Conservation (phyloP, 2,113 vertebrate species). For the Xyliphius kryptos region DNA sequence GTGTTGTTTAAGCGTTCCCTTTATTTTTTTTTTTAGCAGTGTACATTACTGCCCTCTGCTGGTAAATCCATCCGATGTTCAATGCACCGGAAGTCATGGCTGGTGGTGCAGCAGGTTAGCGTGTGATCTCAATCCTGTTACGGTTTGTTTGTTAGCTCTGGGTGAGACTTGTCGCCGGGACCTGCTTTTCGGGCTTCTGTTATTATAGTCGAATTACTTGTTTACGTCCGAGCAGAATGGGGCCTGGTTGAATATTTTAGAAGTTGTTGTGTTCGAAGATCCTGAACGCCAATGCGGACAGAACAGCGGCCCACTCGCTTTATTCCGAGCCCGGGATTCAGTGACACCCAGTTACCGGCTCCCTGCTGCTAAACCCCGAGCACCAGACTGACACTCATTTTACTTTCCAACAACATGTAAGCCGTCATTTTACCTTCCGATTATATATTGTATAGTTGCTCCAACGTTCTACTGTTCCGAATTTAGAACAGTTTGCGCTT, state of each 20-base stretch:
- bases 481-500: neutral
- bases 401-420: neutral
- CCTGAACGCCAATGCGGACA: slow-evolving; percentile 25
- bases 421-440: neutral
- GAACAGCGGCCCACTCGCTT: slow-evolving; percentile 52
- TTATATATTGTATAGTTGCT: no score
- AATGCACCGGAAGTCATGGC: slow-evolving; percentile 22
- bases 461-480: neutral
- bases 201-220: neutral
- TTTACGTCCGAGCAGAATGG: slow-evolving; percentile 45
- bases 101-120: slow-evolving; percentile 2
- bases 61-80: neutral
- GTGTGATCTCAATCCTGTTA: slow-evolving; percentile 32
- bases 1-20: no score
- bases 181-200: slow-evolving; percentile 9
- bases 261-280: slow-evolving; percentile 46
- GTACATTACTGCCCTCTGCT: slow-evolving; percentile 2
- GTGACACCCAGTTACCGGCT: slow-evolving; percentile 37
- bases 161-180: slow-evolving; percentile 25
- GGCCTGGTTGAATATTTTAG: slow-evolving; percentile 60
- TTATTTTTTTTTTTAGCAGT: no score
- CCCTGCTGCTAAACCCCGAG: slow-evolving; percentile 35
- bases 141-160: slow-evolving; percentile 47
- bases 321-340: slow-evolving; percentile 44
- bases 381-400: neutral